A percentile compares a stretch with the other conserved stretches of the same genome.
These are phyloP conservation scores for Tretioscincus oriximinensis DNA, from an alignment of 2,113 vertebrate species.

Conservation along the genomic window DNA sequence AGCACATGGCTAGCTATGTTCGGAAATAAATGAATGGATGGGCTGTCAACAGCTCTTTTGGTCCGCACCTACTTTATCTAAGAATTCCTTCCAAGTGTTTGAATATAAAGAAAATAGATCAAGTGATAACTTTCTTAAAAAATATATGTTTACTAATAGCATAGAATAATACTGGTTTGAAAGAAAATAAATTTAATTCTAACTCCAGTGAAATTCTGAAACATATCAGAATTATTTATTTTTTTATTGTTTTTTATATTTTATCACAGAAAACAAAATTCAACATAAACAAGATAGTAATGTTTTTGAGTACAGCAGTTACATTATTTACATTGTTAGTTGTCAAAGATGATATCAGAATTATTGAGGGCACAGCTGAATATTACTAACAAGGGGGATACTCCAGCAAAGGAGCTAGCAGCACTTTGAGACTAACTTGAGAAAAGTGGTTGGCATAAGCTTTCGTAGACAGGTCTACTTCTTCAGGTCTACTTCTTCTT, in stretches of 20 bases:
- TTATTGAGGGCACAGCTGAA: background rate
- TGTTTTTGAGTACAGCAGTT: no score
- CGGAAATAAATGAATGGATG: conserved; percentile 79
- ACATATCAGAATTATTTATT: background rate
- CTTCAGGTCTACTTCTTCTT: no score
- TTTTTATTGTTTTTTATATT: no score
- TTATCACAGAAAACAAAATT: no score
- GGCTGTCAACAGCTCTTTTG: conserved; percentile 70
- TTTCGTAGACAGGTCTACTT: no score
- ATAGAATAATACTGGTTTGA: background rate
- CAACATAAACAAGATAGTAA: no score
- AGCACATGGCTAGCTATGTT: conserved; percentile 68
- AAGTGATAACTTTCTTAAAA: background rate
- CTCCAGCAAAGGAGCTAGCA: no score
- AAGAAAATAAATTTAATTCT: background rate
- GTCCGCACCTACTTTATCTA: conserved; percentile 69
- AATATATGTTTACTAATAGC: background rate
- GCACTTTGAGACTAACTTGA: no score
- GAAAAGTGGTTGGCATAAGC: no score
- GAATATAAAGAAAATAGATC: conserved; percentile 60
- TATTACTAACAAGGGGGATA: background rate
- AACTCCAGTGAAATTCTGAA: background rate
- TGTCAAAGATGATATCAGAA: no score
- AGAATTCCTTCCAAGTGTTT: conserved; percentile 65
- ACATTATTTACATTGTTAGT: no score